A percentile compares a stretch with the other conserved stretches of the same genome.
Evolutionary conservation across 2,888 invertebrate species (phyloP).

Genomic region (Cremastinae sp.): DNA sequence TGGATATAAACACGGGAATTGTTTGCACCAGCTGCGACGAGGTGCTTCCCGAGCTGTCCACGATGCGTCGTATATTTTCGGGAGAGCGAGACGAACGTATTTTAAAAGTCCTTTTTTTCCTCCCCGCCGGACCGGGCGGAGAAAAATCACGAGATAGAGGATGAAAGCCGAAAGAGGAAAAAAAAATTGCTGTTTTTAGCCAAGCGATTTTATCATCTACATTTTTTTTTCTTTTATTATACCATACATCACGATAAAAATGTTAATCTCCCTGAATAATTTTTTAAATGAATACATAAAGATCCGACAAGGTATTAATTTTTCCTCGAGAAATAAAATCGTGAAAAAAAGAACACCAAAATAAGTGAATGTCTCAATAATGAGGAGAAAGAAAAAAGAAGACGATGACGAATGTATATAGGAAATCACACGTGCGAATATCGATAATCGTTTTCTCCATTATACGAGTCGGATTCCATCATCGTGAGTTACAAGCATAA

Average conservation of each 20-base stretch:
- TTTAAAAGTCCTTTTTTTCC: conserved; percentile 41
- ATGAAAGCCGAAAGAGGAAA: conserved; percentile 1
- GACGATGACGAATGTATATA: not conserved
- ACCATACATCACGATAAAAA: too few species aligned
- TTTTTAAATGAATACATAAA: too few species aligned
- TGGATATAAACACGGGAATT: conserved; percentile 16
- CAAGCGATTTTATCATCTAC: conserved; percentile 3
- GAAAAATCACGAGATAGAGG: not conserved
- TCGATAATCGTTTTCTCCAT: not conserved
- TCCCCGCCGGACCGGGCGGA: not conserved
- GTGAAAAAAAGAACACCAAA: too few species aligned
- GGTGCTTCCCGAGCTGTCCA: conserved; percentile 25
- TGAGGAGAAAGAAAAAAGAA: conserved; percentile 1
- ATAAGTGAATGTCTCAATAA: too few species aligned
- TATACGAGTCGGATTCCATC: conserved; percentile 12
- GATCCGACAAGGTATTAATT: too few species aligned
- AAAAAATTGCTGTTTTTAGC: not conserved
- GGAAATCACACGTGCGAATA: not conserved
- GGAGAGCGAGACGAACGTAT: conserved; percentile 19
- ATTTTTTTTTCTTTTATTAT: too few species aligned
- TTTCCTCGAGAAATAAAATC: too few species aligned
- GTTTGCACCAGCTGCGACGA: conserved; percentile 53
- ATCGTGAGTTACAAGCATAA: conserved; percentile 13
- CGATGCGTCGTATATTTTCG: conserved; percentile 27
- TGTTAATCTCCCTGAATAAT: too few species aligned